Evolutionary conservation across 2,797 vertebrate genomes (phyloP).

Genomic region (Diglossa cyanea): DNA sequence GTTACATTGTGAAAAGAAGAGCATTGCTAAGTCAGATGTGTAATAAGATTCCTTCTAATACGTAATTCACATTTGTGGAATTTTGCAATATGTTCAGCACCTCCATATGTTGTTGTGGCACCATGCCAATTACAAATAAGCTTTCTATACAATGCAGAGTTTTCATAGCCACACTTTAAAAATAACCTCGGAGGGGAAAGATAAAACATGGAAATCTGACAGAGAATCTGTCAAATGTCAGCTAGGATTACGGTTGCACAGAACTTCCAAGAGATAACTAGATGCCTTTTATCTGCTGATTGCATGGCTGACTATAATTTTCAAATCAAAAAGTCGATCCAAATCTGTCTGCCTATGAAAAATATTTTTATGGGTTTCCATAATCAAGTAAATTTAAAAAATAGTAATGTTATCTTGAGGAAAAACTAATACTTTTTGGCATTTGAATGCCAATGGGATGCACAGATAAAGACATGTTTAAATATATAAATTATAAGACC

Average conservation of each 20-base stretch:
- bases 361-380: not conserved
- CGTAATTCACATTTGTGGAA: not conserved
- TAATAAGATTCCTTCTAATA: not conserved
- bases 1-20: not conserved
- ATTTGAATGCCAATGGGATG: not conserved
- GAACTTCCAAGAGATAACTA: conserved; percentile 12
- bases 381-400: not conserved
- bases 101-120: conserved; percentile 4
- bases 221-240: conserved; percentile 23
- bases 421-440: not conserved
- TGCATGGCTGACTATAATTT: not conserved
- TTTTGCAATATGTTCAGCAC: not conserved
- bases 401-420: not conserved
- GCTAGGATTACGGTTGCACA: not conserved
- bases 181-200: conserved; percentile 15
- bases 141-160: not conserved
- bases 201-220: conserved; percentile 36
- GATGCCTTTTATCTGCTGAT: conserved; percentile 16
- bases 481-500: not conserved
- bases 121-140: not conserved
- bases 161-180: conserved; percentile 21
- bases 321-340: not conserved
- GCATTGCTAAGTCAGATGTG: not conserved
- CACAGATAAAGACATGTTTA: not conserved
- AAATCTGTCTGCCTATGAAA: not conserved